Evolutionary conservation across 2,888 invertebrate genomes (phyloP).

Genomic region (Rotaria magnacalcarata): DNA sequence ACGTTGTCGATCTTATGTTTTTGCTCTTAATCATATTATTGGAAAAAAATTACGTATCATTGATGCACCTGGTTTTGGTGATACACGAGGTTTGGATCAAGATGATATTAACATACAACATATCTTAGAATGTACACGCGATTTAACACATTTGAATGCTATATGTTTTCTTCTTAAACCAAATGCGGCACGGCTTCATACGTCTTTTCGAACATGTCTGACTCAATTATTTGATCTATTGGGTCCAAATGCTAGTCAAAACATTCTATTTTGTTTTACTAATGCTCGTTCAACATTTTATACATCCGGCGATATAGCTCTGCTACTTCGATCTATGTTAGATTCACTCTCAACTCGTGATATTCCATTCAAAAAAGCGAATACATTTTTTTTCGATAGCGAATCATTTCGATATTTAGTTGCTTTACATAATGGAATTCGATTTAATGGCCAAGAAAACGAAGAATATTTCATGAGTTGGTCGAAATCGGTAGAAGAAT

Average conservation of each 20-base stretch:
- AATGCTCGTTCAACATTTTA: conserved; percentile 15
- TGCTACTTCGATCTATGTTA: background rate
- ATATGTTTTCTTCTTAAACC: background rate
- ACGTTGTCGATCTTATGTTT: background rate
- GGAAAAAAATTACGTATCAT: background rate
- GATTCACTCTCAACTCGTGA: no score
- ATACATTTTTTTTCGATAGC: conserved; percentile 32
- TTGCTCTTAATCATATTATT: background rate
- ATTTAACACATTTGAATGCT: background rate
- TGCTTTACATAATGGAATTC: background rate
- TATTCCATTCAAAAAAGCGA: conserved; percentile 18
- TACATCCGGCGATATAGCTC: background rate
- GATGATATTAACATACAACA: background rate
- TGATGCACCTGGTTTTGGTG: background rate
- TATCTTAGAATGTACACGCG: background rate
- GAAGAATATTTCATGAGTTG: background rate
- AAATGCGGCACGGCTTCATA: background rate
- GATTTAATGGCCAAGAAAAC: background rate
- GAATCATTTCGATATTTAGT: conserved; percentile 33
- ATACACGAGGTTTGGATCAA: background rate
- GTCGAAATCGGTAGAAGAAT: background rate
- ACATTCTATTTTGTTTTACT: conserved; percentile 4
- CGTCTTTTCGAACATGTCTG: background rate
- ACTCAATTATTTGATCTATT: background rate
- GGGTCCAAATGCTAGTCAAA: background rate